Evolutionary conservation across 1,140 invertebrate genomes (phyloP), one percentile per base, ranked within the genome.

Genomic region (Pristionchus pacificus): DNA sequence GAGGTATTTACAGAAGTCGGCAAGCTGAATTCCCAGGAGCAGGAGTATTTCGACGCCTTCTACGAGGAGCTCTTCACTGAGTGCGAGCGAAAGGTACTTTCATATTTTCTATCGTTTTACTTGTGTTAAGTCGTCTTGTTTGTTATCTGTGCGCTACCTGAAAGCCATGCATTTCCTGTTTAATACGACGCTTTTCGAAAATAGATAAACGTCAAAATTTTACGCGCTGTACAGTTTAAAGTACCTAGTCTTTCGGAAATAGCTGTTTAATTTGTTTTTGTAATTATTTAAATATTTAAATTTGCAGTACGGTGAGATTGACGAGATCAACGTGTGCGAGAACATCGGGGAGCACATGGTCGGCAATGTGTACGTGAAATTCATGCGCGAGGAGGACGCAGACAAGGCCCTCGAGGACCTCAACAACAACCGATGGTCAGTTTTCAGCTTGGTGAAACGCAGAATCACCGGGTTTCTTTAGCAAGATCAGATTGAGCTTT

Each of bases 321-420:
- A 98, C 87, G 95, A 98, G 86, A 97, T 98, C 94, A 98, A 98
- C 87, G 94, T 98, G 27, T 98, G 95, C 87, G 95, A 98, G 85
- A 98, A 98, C 86, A 88, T 98, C 63, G 95, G 95, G 33, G 95
- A 98, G 85, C 95, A 98, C 85, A 87, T 98, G 49, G 94, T 80
- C 55, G 80, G 79, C 25, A 81, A 81, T 70, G 80, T 82, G 25
- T 82, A 82, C 67, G 72, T 82, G 19, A 83, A 93, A 90, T 98
- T 97, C 85, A 90, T 93, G n/a, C 89, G 91, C 77, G 96, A 99
- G 86, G 95, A 97, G 84, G 95, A 98, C 88, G 95, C 96, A 1
- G 95, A 98, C 84, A 92, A 92, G 81, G 94, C 93, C 28, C 93
- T 96, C 0, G 91, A 91, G 79, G 95, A 97, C 84, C 87, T 98